Evolutionary conservation across 1,140 invertebrate genomes (phyloP), one percentile per base, ranked within the genome.

Genomic region (Temnothorax nylanderi): DNA sequence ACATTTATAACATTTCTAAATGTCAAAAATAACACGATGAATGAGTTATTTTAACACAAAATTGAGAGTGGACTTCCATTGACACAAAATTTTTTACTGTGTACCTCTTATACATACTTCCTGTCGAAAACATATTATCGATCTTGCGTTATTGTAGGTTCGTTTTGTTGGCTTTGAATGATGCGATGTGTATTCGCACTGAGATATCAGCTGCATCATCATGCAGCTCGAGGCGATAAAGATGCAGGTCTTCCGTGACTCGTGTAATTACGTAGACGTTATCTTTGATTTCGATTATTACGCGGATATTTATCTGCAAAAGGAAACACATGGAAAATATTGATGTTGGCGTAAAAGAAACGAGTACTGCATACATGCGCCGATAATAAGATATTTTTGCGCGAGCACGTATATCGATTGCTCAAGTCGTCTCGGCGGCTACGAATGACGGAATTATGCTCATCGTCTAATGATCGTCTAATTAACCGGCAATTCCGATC

Each of bases 371-470:
- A 26, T 58, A 16, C 26, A 16, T 21, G 75, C 60, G 21, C 80
- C 54, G 72, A 91, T 86, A 88, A 88, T 88, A 80, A 86, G 72
- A 69, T 77, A 90, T 85, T 80, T 76, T 89, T 91, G 62, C 84
- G 85, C 69, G 87, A 91, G 47, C 47, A 13, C 80, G 62, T 78
- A 87, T 87, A 87, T 87, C 80, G 88, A 87, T 91, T 90, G 87
- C 82, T 90, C 77, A 91, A 91, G 77, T 80, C 56, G 69, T 56
- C 88, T 54, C 47, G 86, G 44, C 51, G 51, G 47, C 69, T 67
- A 85, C 86, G 84, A 91, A 88, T 91, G 88, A 91, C 75, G 90
- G 85, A 65, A 82, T 62, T 64, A 74, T 65, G 78, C 64, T 82
- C 58, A 21, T 75, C 85, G 34, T 77, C 64, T 91, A 91, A 91